Evolutionary conservation across 2,113 vertebrate species (phyloP).

Genomic region (Calidris pugnax): DNA sequence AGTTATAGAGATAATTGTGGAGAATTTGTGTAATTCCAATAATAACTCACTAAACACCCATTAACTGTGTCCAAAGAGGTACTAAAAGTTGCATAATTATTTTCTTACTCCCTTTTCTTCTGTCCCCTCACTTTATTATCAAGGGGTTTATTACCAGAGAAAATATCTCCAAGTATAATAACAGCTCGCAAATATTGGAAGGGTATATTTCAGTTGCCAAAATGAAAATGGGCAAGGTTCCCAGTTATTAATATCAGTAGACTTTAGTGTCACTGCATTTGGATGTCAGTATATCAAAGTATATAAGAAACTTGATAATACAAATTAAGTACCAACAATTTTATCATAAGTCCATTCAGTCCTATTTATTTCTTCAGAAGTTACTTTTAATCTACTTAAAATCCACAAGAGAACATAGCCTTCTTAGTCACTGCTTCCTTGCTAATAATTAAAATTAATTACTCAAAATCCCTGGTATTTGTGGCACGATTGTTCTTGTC

Average conservation of each 20-base stretch:
- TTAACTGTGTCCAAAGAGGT: not conserved
- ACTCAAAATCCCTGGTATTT: not conserved
- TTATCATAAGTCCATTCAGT: not conserved
- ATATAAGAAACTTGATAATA: not conserved
- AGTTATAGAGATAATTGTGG: not conserved
- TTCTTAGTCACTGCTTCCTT: not conserved
- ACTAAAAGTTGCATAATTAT: not conserved
- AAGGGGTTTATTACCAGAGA: constrained; percentile 1
- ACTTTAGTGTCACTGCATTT: not conserved
- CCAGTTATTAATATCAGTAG: not conserved
- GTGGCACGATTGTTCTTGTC: not conserved
- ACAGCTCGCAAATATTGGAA: not conserved
- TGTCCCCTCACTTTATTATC: not conserved
- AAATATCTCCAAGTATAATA: constrained; percentile 11
- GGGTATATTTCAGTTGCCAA: not conserved
- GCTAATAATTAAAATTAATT: not conserved
- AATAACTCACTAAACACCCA: not conserved
- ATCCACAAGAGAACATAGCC: not conserved
- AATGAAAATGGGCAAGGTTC: not conserved
- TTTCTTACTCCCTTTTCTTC: not conserved
- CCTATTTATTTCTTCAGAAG: not conserved
- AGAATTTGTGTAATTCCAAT: not conserved
- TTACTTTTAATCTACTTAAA: constrained; percentile 16
- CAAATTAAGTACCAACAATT: not conserved
- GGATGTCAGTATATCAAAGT: not conserved